A percentile compares a stretch with the other conserved stretches of the same genome.
phyloP scores from a whole-genome alignment of 2,888 invertebrate genomes.

The Scrobipalpa atriplicella region DNA sequence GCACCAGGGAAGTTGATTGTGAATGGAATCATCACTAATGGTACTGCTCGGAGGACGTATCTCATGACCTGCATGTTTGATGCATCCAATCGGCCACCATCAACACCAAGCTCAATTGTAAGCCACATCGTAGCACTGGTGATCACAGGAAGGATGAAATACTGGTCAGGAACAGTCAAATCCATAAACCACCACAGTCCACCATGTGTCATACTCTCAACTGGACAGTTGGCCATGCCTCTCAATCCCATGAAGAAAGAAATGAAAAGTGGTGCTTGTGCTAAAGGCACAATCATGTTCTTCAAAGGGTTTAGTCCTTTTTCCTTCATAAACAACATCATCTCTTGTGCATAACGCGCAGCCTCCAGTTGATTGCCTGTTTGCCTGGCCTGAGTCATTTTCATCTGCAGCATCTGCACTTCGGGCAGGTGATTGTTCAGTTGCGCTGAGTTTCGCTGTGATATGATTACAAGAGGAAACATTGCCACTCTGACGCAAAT shows the following conservation, averaged over 20 bases:
- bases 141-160: slow-evolving; percentile 91
- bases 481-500: slow-evolving; percentile 87
- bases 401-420: slow-evolving; percentile 90
- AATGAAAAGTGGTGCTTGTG: slow-evolving; percentile 95
- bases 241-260: slow-evolving; percentile 95
- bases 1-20: slow-evolving; percentile 94
- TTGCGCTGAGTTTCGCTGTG: slow-evolving; percentile 90
- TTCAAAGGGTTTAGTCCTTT: slow-evolving; percentile 91
- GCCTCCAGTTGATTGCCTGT: slow-evolving; percentile 92
- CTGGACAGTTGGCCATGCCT: slow-evolving; percentile 94
- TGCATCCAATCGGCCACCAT: slow-evolving; percentile 85
- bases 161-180: slow-evolving; percentile 95
- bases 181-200: slow-evolving; percentile 97
- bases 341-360: slow-evolving; percentile 88
- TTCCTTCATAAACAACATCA: slow-evolving; percentile 91
- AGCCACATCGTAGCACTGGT: slow-evolving; percentile 92
- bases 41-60: slow-evolving; percentile 89
- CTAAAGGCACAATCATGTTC: slow-evolving; percentile 88
- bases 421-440: slow-evolving; percentile 95
- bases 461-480: slow-evolving; percentile 92
- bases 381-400: slow-evolving; percentile 93
- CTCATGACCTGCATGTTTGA: slow-evolving; percentile 88
- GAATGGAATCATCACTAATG: slow-evolving; percentile 91
- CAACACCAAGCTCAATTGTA: slow-evolving; percentile 93
- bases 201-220: slow-evolving; percentile 94